Percentiles rank a stretch among this genome's conserved stretches.
phyloP scores from a whole-genome alignment of 2,888 invertebrate species.

The Lydus trimaculatus region DNA sequence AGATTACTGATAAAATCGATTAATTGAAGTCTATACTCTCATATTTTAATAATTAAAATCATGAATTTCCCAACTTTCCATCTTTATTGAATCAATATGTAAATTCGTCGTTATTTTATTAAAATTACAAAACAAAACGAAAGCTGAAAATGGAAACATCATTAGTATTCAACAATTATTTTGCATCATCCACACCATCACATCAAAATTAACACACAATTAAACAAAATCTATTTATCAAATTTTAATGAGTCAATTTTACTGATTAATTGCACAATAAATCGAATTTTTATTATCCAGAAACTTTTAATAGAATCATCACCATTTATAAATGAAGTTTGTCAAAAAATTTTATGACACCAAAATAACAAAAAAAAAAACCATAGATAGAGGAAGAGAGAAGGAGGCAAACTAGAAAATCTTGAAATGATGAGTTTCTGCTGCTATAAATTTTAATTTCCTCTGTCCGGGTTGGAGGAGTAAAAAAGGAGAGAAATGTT shows the following conservation, averaged over 20 bases:
- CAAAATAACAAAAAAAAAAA: neutral
- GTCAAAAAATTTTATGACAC: neutral
- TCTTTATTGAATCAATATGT: neutral
- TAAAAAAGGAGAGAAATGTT: neutral
- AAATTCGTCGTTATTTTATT: neutral
- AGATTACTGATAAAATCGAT: too few relatives aligned
- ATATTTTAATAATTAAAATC: neutral
- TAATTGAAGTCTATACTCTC: too few relatives aligned
- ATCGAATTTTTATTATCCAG: neutral
- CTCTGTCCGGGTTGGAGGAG: neutral
- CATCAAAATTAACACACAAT: neutral
- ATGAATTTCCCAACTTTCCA: neutral
- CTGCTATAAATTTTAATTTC: slow-evolving; percentile 1
- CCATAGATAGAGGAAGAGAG: neutral
- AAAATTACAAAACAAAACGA: neutral
- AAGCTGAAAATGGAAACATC: neutral
- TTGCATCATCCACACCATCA: neutral
- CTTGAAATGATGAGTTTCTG: neutral
- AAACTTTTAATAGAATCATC: neutral
- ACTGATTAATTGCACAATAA: neutral
- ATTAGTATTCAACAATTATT: neutral
- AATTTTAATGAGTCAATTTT: neutral
- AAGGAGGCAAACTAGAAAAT: neutral
- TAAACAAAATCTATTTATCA: neutral
- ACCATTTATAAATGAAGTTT: too few relatives aligned